A percentile compares a stretch with the other conserved stretches of the same genome.
Evolutionary conservation across 2,888 invertebrate species (phyloP).

Genomic region (Mechanitis messenoides): DNA sequence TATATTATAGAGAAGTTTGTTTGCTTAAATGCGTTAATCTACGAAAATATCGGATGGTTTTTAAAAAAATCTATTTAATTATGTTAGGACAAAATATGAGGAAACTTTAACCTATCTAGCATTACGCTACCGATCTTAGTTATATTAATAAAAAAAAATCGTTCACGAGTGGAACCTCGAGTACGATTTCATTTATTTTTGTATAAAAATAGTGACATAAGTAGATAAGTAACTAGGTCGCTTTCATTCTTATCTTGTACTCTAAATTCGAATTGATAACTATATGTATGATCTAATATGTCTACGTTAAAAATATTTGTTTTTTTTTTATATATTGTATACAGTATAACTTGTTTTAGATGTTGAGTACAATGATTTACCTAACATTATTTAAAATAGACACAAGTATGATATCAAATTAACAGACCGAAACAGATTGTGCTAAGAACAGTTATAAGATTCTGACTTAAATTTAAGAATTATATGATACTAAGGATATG

Average conservation of each 20-base stretch:
- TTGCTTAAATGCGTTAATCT: too few species aligned
- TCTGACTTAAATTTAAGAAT: too few species aligned
- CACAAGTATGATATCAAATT: background rate
- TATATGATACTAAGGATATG: too few species aligned
- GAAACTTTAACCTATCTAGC: too few species aligned
- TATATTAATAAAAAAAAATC: too few species aligned
- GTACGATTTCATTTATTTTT: background rate
- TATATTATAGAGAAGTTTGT: too few species aligned
- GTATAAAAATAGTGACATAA: background rate
- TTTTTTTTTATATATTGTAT: background rate
- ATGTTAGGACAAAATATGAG: too few species aligned
- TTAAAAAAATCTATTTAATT: too few species aligned
- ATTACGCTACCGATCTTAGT: too few species aligned
- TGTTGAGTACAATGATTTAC: background rate
- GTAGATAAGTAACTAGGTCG: conserved; percentile 22
- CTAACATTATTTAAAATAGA: conserved; percentile 1
- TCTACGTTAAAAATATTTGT: conserved; percentile 14
- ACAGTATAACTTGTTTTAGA: background rate
- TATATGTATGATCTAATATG: conserved; percentile 11
- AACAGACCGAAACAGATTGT: conserved; percentile 1
- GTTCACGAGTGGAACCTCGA: too few species aligned
- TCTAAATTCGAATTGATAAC: conserved; percentile 10
- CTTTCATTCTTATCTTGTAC: conserved; percentile 4
- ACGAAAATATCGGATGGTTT: too few species aligned
- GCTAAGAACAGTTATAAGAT: background rate